Evolutionary conservation across 2,888 invertebrate genomes (phyloP), one percentile per base, ranked within the genome.

Genomic region (Polydrusus cervinus): DNA sequence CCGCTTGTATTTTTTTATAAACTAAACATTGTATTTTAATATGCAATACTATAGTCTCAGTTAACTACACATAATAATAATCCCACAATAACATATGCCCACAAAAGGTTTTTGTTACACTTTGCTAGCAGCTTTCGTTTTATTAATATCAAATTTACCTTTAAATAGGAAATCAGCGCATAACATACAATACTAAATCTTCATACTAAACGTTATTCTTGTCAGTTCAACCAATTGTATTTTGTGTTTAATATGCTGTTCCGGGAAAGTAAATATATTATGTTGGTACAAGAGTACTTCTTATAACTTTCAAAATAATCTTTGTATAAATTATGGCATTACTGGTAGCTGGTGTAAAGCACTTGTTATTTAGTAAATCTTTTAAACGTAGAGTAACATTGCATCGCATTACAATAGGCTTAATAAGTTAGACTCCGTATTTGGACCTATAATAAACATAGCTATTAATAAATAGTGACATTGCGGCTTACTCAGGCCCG

Each of bases 271-370:
- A 30, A 7, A 30, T 30, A 38, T 57, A 57, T 34, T 57, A 38
- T 38, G 57, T 57, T 57, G 57, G 34, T 38, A 38, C 38, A 57
- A 38, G 14, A 38, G 38, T n/a, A 57, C 16, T n/a, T n/a, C n/a
- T n/a, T n/a, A n/a, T n/a, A n/a, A n/a, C n/a, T 16, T 57, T 57
- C 38, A 14, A 57, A 57, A 14, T 57, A 57, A 57, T 57, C 57
- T 34, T 13, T 34, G 38, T 34, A 38, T 38, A 57, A 57, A 38
- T 38, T 34, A 57, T 38, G 38, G 38, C 11, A 7, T 20, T 53
- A 49, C 6, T 49, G 10, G 47, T 10, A 16, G n/a, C n/a, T n/a
- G n/a, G n/a, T n/a, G n/a, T 49, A 9, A 49, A 13, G 20, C 13
- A 25, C 25, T 25, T 53, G 13, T 25, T 53, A 25, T 53, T 1